Conservation (phyloP, 2,888 invertebrate genomes). For the Mythimna vitellina region DNA sequence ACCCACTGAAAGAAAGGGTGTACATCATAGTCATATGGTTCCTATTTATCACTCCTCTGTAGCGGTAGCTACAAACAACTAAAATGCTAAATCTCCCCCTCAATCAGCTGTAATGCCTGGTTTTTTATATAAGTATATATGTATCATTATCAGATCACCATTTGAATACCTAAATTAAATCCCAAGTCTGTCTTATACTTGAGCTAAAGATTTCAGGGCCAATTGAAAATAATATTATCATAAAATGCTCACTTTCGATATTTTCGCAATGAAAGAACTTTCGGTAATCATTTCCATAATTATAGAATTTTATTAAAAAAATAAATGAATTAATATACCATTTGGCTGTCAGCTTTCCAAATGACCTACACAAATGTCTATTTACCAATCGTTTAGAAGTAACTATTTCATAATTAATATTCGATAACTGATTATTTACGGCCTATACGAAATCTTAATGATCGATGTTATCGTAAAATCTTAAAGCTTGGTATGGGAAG, state of each 20-base stretch:
- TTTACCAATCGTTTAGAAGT: slow-evolving; percentile 47
- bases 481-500: slow-evolving; percentile 16
- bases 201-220: background rate
- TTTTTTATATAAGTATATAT: background rate
- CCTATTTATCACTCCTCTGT: background rate
- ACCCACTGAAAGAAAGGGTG: slow-evolving; percentile 1
- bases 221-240: background rate
- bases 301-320: slow-evolving; percentile 52
- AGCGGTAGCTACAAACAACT: background rate
- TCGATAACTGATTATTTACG: slow-evolving; percentile 27
- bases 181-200: background rate
- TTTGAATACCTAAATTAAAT: background rate
- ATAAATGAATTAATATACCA: slow-evolving; percentile 65
- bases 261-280: slow-evolving; percentile 64
- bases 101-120: background rate
- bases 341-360: slow-evolving; percentile 64
- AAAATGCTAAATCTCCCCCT: too few relatives aligned
- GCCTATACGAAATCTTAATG: slow-evolving; percentile 22
- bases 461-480: slow-evolving; percentile 19
- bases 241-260: slow-evolving; percentile 28
- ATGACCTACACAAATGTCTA: slow-evolving; percentile 42
- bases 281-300: slow-evolving; percentile 57
- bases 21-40: background rate
- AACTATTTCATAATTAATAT: slow-evolving; percentile 45
- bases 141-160: background rate